phyloP scores from a whole-genome alignment of 1,140 invertebrate species.

The Mesaphorura yosii region DNA sequence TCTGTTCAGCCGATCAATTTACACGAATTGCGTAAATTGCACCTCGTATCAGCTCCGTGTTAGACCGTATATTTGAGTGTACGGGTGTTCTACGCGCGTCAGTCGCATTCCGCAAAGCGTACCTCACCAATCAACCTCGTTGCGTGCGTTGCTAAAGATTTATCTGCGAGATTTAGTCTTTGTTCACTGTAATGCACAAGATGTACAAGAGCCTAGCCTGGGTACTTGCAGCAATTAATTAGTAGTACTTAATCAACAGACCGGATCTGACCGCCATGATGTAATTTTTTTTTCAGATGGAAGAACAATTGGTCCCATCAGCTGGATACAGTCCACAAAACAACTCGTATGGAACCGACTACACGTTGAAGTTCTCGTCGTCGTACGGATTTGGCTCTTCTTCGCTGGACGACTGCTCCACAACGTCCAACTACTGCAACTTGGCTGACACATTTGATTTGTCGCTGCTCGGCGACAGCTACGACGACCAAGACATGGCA shows the following conservation, averaged over 20 bases:
- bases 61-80: too few relatives aligned
- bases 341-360: conserved; percentile 10
- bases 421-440: conserved; percentile 10
- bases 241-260: not conserved
- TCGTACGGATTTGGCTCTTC: conserved; percentile 33
- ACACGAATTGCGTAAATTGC: too few relatives aligned
- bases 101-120: too few relatives aligned
- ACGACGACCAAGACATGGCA: conserved; percentile 27
- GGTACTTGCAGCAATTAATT: not conserved
- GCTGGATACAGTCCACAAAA: conserved; percentile 55
- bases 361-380: conserved; percentile 34
- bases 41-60: too few relatives aligned
- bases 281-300: conserved; percentile 22
- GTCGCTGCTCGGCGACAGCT: conserved; percentile 46
- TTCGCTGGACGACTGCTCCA: not conserved
- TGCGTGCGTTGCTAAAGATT: too few relatives aligned
- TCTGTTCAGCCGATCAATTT: too few relatives aligned
- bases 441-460: conserved; percentile 54
- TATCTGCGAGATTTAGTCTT: too few relatives aligned
- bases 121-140: too few relatives aligned
- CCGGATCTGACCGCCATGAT: not conserved
- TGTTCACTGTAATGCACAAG: too few relatives aligned
- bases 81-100: too few relatives aligned
- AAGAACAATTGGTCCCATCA: conserved; percentile 56
- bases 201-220: too few relatives aligned